Conservation (phyloP, 1,140 invertebrate species). For the Anadara kagoshimensis region DNA sequence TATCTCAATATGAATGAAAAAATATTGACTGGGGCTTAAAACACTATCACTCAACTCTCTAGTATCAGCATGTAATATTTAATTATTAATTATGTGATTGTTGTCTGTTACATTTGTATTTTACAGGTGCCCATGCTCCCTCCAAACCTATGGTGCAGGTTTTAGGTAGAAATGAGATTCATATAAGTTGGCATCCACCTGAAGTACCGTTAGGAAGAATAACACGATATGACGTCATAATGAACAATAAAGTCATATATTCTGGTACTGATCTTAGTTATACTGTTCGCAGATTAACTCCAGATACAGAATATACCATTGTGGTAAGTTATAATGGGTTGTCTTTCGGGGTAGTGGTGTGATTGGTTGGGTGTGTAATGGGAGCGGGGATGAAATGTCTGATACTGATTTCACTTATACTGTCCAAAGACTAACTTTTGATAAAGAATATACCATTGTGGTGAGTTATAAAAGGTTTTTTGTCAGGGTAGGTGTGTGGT, state of each 20-base stretch:
- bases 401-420: constrained; percentile 66
- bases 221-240: constrained; percentile 69
- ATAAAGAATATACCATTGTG: constrained; percentile 72
- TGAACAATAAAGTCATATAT: constrained; percentile 69
- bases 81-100: no score
- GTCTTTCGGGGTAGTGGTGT: no score
- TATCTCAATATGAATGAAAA: no score
- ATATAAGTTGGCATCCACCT: constrained; percentile 69
- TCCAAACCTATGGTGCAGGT: constrained; percentile 69
- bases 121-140: constrained; percentile 69
- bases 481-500: no score
- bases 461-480: no score
- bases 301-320: constrained; percentile 72
- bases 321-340: constrained; percentile 53
- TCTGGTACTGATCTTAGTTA: constrained; percentile 69
- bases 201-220: constrained; percentile 70
- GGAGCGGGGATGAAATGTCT: constrained; percentile 59
- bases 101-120: neutral
- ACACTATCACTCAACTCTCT: no score
- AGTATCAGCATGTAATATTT: no score
- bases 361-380: no score
- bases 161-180: constrained; percentile 70
- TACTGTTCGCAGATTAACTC: constrained; percentile 60
- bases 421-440: constrained; percentile 63
- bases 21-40: no score